phyloP scores from a whole-genome alignment of 37 sponge, comb jelly and placozoan genomes.

The Halisarca cf. caerulea region DNA sequence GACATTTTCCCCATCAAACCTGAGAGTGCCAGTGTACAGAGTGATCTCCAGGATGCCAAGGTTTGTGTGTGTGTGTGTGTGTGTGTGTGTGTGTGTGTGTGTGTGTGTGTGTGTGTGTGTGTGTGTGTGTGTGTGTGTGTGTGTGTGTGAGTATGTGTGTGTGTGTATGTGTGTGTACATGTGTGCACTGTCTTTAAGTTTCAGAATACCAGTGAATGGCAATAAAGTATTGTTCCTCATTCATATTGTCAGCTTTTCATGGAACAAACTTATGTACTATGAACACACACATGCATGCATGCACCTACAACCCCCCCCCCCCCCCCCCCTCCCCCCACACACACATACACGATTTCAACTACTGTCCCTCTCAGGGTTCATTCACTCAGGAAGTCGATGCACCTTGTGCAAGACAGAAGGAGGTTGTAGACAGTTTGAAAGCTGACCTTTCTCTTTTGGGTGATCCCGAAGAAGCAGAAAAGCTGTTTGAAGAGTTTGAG shows the following conservation, averaged over 20 bases:
- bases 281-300: background rate
- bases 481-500: background rate
- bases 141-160: too few species aligned
- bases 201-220: too few species aligned
- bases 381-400: background rate
- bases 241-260: too few species aligned
- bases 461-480: background rate
- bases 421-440: background rate
- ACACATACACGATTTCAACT: background rate
- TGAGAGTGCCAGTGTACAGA: background rate
- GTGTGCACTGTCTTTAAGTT: too few species aligned
- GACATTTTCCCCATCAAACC: background rate
- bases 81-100: background rate
- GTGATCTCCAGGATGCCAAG: background rate
- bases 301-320: background rate
- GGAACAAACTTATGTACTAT: too few species aligned
- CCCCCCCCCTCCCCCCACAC: background rate
- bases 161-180: too few species aligned
- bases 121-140: too few species aligned
- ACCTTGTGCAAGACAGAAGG: slow-evolving; percentile 6
- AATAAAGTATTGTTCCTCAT: too few species aligned
- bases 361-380: background rate
- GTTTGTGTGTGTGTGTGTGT: slow-evolving; percentile 4
- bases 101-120: background rate
- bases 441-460: background rate